Conservation (phyloP, 2,888 invertebrate genomes). For the Gastrophysa polygoni region DNA sequence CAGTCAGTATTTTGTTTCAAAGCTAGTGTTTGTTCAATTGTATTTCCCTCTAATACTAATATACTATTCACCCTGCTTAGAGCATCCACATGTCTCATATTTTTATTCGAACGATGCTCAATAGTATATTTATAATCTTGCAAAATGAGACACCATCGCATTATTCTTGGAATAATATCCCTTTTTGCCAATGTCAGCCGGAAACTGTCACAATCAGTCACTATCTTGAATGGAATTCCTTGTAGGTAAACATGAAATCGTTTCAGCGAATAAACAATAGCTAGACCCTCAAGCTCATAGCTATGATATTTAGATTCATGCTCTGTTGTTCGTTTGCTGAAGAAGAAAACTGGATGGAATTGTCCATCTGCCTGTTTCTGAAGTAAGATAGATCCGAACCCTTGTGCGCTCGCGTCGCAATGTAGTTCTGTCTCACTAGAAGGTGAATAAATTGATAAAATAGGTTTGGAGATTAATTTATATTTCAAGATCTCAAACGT, state of each 20-base stretch:
- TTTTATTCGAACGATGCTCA: conserved; percentile 27
- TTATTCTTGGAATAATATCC: conserved; percentile 30
- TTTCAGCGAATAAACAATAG: conserved; percentile 38
- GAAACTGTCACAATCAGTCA: conserved; percentile 32
- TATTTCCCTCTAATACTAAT: conserved; percentile 31
- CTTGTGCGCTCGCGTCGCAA: conserved; percentile 42
- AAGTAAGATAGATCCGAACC: conserved; percentile 41
- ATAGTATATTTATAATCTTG: conserved; percentile 32
- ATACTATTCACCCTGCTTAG: conserved; percentile 21
- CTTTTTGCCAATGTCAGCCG: conserved; percentile 22
- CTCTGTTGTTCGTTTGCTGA: conserved; percentile 41
- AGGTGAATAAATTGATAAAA: conserved; percentile 38
- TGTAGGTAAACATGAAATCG: conserved; percentile 31
- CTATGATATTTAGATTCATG: conserved; percentile 42
- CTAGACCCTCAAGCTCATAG: conserved; percentile 45
- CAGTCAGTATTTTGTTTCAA: conserved; percentile 16
- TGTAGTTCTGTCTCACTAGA: conserved; percentile 44
- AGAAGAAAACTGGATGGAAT: conserved; percentile 45
- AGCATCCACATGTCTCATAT: conserved; percentile 29
- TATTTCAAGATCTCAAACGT: conserved; percentile 39
- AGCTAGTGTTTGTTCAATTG: conserved; percentile 26
- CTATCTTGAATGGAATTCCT: conserved; percentile 27
- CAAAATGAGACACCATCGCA: conserved; percentile 23
- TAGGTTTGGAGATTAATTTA: conserved; percentile 27
- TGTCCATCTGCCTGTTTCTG: conserved; percentile 31